phyloP scores from a whole-genome alignment of 2,113 vertebrate genomes.

The Galemys pyrenaicus region DNA sequence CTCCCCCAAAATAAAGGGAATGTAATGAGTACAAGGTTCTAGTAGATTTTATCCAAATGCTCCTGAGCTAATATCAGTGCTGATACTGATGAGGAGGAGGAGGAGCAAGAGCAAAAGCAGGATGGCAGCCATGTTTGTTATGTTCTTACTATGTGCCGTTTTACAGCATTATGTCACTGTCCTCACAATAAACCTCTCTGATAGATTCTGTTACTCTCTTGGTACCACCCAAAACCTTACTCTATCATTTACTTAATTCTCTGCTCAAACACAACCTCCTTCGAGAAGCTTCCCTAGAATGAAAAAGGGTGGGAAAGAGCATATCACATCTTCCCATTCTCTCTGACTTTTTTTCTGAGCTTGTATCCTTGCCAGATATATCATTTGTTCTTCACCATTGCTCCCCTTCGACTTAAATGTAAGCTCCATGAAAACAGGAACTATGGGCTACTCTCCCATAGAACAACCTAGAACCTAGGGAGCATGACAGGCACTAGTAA shows the following conservation, averaged over 20 bases:
- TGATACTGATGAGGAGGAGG: background rate
- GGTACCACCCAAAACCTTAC: background rate
- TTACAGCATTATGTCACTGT: background rate
- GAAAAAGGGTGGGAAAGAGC: background rate
- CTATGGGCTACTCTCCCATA: fast-evolving
- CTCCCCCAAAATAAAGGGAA: background rate
- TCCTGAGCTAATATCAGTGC: background rate
- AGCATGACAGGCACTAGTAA: background rate
- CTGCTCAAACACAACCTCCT: background rate
- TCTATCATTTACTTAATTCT: background rate
- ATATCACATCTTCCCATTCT: background rate
- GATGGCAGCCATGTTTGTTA: background rate
- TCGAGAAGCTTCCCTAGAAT: background rate
- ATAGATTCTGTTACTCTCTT: background rate
- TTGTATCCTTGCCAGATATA: background rate
- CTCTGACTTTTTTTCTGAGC: background rate
- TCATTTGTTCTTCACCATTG: too few relatives aligned
- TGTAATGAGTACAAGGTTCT: background rate
- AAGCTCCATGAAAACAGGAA: background rate
- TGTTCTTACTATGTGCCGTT: background rate
- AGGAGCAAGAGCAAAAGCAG: too few relatives aligned
- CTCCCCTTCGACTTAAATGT: background rate
- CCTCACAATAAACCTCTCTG: background rate
- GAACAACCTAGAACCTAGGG: background rate
- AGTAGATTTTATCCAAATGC: background rate